Evolutionary conservation across 2,888 invertebrate species (phyloP), one percentile per base, ranked within the genome.

Genomic region (Sinodicranocentrus sp.): DNA sequence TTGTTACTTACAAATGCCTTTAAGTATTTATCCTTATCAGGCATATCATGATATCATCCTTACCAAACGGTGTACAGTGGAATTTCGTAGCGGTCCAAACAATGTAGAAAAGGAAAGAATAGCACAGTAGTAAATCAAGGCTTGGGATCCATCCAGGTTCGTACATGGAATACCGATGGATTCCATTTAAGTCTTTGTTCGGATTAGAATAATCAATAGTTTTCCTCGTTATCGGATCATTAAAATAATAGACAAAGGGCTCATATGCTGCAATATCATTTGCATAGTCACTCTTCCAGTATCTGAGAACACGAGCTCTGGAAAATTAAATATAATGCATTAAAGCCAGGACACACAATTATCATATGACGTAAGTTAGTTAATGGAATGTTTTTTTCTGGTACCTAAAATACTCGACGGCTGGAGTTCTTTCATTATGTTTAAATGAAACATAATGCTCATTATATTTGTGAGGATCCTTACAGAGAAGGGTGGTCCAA

Each of bases 401-500:
- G 10, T 17, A 61, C 61, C 61, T 25, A 26, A 61, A 67, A 15
- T 15, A 67, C 8, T 77, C 77, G 10, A 68, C 57, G 0, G 57
- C 68, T 8, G 77, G 57, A 15, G 68, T 77, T n/a, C 43, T 67
- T 33, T 57, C 26, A 0, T 15, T 21, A 2, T 6, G 23, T 3
- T 3, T 26, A 25, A 48, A 52, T 15, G 17, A 48, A 6, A 23
- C 8, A 23, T 21, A 21, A 3, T 1, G 1, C 3, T 19, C 33
- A n/a, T 48, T 3, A 17, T 54, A 21, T 33, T 39, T 21, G 1
- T n/a, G 26, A 1, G 19, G 52, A n/a, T 5, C 67, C 19, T 25
- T 57, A 28, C 78, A 78, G 1, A 25, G 48, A 8, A n/a, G 3
- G 15, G 78, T 39, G 26, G 5, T 33, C 61, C 70, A 70, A n/a